Percentiles rank a stretch among this genome's conserved stretches.
Conservation (phyloP, 2,113 vertebrate species). For the Perca schrenkii region DNA sequence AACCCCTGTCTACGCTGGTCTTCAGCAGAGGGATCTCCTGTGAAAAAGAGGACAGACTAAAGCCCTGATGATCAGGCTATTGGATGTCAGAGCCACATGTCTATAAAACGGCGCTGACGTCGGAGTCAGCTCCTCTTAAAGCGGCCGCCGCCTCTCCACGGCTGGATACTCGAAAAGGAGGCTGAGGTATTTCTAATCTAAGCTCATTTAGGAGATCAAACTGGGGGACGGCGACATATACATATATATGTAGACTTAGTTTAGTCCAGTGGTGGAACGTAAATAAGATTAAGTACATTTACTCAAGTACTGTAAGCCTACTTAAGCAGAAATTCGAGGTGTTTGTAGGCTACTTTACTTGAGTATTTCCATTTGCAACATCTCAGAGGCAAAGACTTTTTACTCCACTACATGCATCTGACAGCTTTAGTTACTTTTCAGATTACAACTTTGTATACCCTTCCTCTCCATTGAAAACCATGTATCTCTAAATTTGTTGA, state of each 20-base stretch:
- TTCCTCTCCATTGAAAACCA: background rate
- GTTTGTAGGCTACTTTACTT: background rate
- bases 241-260: no score
- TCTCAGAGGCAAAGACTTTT: background rate
- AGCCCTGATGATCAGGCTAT: slow-evolving; percentile 60
- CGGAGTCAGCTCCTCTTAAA: slow-evolving; percentile 70
- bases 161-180: background rate
- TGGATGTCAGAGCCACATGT: slow-evolving; percentile 72
- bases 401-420: background rate
- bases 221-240: background rate
- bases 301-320: no score
- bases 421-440: background rate
- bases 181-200: slow-evolving; percentile 16
- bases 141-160: slow-evolving; percentile 46
- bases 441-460: background rate
- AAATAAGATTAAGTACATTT: background rate
- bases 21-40: slow-evolving; percentile 75
- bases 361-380: background rate
- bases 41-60: slow-evolving; percentile 56
- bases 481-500: background rate
- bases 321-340: no score
- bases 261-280: background rate
- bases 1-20: slow-evolving; percentile 58
- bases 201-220: background rate
- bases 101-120: slow-evolving; percentile 73